Percentiles rank a stretch among this genome's conserved stretches.
Conservation (phyloP, 2,888 invertebrate genomes). For the Leucoptera coffeella region DNA sequence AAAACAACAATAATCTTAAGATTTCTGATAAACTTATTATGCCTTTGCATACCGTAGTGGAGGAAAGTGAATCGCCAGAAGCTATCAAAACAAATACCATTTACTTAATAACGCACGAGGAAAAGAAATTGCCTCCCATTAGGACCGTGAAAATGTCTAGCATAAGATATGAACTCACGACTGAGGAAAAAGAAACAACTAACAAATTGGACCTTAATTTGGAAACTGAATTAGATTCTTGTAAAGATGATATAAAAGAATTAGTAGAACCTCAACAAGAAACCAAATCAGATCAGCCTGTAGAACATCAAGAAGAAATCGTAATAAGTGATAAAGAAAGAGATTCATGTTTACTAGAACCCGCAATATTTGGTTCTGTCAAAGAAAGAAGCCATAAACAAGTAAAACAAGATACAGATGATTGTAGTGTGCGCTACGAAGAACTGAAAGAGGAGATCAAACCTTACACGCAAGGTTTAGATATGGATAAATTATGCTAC, state of each 20-base stretch:
- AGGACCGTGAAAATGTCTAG: constrained; percentile 47
- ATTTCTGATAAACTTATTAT: constrained; percentile 4
- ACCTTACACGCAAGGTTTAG: constrained; percentile 23
- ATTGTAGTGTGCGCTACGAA: constrained; percentile 17
- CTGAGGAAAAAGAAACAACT: too few relatives aligned
- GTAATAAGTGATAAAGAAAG: too few relatives aligned
- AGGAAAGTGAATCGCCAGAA: constrained; percentile 9
- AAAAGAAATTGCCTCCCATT: constrained; percentile 60
- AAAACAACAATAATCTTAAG: constrained; percentile 40
- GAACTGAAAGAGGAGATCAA: constrained; percentile 27
- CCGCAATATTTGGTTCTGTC: constrained; percentile 58
- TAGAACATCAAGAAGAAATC: too few relatives aligned
- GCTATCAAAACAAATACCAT: constrained; percentile 42
- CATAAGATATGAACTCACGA: too few relatives aligned
- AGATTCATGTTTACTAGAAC: constrained; percentile 35
- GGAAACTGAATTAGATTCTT: too few relatives aligned
- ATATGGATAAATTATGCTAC: constrained; percentile 23
- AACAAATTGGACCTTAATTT: too few relatives aligned
- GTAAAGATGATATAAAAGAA: too few relatives aligned
- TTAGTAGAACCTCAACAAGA: too few relatives aligned
- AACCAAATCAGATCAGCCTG: too few relatives aligned
- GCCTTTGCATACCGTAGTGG: background rate
- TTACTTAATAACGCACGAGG: constrained; percentile 67
- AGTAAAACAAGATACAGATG: constrained; percentile 9
- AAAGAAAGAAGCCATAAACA: constrained; percentile 43